A percentile compares a stretch with the other conserved stretches of the same genome.
Conservation (phyloP, 2,797 vertebrate species). For the Amniataba percoides region DNA sequence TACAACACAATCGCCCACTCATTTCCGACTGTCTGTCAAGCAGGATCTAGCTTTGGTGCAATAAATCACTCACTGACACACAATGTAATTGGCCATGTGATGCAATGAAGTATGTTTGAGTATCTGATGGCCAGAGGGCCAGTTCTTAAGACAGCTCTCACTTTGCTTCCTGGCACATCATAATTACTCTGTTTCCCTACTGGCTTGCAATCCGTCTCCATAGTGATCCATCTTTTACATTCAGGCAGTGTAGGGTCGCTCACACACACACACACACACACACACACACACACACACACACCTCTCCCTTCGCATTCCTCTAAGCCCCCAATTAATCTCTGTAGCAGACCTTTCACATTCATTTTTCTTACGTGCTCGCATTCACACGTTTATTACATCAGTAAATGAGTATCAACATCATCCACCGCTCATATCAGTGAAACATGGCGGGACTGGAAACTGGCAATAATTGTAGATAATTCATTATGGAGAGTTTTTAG, state of each 20-base stretch:
- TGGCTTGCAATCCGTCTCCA: conserved; percentile 76
- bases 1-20: conserved; percentile 43
- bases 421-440: conserved; percentile 41
- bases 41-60: conserved; percentile 45
- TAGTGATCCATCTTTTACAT: conserved; percentile 75
- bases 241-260: conserved; percentile 48
- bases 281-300: not conserved
- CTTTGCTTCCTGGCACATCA: conserved; percentile 76
- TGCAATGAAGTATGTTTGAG: conserved; percentile 68
- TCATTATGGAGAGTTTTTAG: conserved; percentile 57
- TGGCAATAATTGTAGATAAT: conserved; percentile 56
- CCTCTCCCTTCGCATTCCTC: conserved; percentile 32
- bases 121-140: conserved; percentile 73
- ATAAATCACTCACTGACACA: conserved; percentile 81
- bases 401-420: conserved; percentile 48
- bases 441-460: conserved; percentile 24
- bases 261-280: conserved; percentile 23
- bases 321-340: conserved; percentile 78
- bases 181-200: conserved; percentile 82
- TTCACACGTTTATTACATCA: conserved; percentile 58
- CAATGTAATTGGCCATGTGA: conserved; percentile 77
- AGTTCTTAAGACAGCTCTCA: conserved; percentile 73
- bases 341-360: conserved; percentile 59
- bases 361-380: conserved; percentile 57
- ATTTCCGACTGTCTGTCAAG: conserved; percentile 60